Conservation (phyloP, 2,113 vertebrate genomes). For the Merops nubicus region DNA sequence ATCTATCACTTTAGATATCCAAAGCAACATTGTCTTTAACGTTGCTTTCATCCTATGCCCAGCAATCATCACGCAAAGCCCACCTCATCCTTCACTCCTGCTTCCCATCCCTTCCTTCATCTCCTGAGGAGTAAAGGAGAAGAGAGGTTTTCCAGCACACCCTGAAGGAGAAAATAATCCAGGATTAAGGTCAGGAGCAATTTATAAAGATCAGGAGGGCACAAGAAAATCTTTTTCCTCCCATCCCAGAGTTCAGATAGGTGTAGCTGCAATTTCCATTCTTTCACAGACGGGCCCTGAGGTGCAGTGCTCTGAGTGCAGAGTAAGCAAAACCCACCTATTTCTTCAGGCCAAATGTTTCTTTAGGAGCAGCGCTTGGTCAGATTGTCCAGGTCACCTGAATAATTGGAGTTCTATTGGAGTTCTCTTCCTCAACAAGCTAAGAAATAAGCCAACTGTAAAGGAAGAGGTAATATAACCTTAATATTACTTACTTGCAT, state of each 20-base stretch:
- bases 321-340: background rate
- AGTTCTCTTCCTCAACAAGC: background rate
- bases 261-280: background rate
- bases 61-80: background rate
- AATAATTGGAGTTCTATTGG: background rate
- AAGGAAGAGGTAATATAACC: background rate
- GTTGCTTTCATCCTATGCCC: background rate
- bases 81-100: background rate
- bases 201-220: background rate
- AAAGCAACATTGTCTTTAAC: background rate
- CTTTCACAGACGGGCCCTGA: background rate
- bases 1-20: background rate
- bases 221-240: background rate
- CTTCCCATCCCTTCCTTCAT: background rate
- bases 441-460: background rate
- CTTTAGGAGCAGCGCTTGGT: background rate
- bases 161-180: background rate
- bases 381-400: background rate
- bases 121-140: background rate
- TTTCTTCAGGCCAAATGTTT: background rate
- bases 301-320: background rate
- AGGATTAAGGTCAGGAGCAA: background rate
- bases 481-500: background rate
- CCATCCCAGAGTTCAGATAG: fast-evolving
- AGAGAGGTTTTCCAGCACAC: background rate